Conservation (phyloP, 2,888 invertebrate genomes). For the Pimpla rufipes region DNA sequence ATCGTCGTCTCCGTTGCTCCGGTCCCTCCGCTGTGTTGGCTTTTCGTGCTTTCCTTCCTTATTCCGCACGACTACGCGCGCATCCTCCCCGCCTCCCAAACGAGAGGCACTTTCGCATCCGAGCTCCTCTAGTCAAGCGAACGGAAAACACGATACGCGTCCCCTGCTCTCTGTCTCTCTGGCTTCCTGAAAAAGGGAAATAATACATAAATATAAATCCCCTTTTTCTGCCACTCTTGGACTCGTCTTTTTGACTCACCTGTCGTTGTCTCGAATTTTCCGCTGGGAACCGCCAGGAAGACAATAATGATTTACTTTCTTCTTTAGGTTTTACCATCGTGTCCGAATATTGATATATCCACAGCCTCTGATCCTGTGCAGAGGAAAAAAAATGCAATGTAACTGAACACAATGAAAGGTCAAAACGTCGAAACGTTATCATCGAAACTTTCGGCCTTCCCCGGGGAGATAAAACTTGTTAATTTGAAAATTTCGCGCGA, state of each 20-base stretch:
- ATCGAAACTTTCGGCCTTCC: constrained; percentile 15
- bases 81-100: constrained; percentile 30
- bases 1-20: constrained; percentile 38
- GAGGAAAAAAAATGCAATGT: neutral
- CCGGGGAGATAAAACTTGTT: constrained; percentile 6
- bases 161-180: constrained; percentile 3
- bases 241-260: too few relatives aligned
- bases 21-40: constrained; percentile 33
- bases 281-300: neutral
- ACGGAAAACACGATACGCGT: constrained; percentile 42
- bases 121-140: constrained; percentile 28
- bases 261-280: too few relatives aligned
- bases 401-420: neutral
- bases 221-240: too few relatives aligned
- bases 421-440: neutral
- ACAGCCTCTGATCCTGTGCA: neutral
- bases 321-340: neutral
- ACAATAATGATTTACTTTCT: constrained; percentile 1
- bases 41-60: constrained; percentile 59
- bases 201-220: too few relatives aligned
- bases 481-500: constrained; percentile 19
- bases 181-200: too few relatives aligned
- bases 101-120: constrained; percentile 39
- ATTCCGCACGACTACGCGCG: constrained; percentile 58
- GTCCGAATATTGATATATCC: neutral